Base-by-base conservation (phyloP, 1,140 invertebrate genomes). In the Dendroctonus valens region DNA sequence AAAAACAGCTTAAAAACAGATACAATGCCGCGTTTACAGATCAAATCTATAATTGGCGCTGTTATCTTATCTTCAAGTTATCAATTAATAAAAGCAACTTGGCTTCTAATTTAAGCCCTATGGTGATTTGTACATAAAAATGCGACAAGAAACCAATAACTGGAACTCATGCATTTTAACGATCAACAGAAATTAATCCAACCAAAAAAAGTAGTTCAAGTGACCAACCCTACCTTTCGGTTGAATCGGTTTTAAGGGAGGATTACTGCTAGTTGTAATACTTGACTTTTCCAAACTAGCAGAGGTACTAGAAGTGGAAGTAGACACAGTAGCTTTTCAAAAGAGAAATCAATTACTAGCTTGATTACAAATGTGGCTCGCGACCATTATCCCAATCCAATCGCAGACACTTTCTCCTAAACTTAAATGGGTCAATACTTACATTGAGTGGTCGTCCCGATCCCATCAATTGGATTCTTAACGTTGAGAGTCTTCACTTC, bases 401-500 rank as follows among this genome's bases (percentile, higher is more conserved):
- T 52, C 9, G 9, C 15, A 52, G 15, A 52, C 15, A 26, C n/a
- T 26, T 26, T 26, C 26, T 3, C 26, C 26, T 26, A 26, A 26
- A 26, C 26, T 1, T 26, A 26, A 26, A 26, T 3, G 26, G 26
- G 26, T 26, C 12, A 9, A 40, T n/a, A 69, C 75, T 82, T 81
- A 83, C 77, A 70, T 75, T 81, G 80, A 64, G 76, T 74, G n/a
- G 83, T 78, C 67, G 79, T 82, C 8, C 82, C 78, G 12, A 83
- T 79, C 79, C 85, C 85, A 12, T 59, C 57, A 7, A 59, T 57
- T 0, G 55, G 78, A 54, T 85, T 73, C 58, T 83, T 82, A 7
- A 72, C 69, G 52, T 68, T 72, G 4, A 80, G 74, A 73, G 76
- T 82, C 67, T 84, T 85, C 62, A 86, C 74, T 73, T 90, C 88